Evolutionary conservation across 2,888 invertebrate species (phyloP), one percentile per base, ranked within the genome.

Genomic region (Cephus rjabovi): DNA sequence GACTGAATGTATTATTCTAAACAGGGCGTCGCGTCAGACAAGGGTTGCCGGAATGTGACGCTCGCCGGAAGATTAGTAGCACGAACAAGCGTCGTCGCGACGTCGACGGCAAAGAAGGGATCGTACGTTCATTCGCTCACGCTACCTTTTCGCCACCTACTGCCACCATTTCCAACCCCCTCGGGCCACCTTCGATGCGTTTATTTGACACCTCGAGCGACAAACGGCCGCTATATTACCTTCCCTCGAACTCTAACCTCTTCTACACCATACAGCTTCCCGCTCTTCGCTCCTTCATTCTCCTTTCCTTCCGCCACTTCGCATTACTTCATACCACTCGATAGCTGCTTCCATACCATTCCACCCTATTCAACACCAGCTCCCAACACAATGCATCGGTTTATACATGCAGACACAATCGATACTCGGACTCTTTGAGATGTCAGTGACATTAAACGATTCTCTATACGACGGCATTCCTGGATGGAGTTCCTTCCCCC

Each of bases 151-250:
- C 23, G 40, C 40, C 40, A 40, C 40, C 40, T 40, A 33, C 71
- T 4, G 71, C 12, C 33, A 71, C 71, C 71, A 11, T 31, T 23
- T 56, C 31, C 71, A 23, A 31, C 33, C 71, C 71, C 56, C 56
- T 23, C 77, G 81, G 85, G 82, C 82, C 81, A 84, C 80, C 81
- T 84, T 84, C 87, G 87, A 87, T 87, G 87, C 87, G 87, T 86
- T 90, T 90, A 90, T 90, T 90, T 90, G 90, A 90, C 90, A 90
- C 86, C 85, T 86, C 82, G 85, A 87, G 85, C 88, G 90, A 90
- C 89, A 89, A 90, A 90, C 89, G 88, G 88, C 88, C 85, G 86
- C 86, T 89, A 90, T 90, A 90, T 90, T 89, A 90, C 89, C 87
- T 89, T 87, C 85, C 85, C 83, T 84, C 84, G 83, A 80, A 81